These are phyloP conservation scores for Pollenia amentaria DNA, from an alignment of 2,888 invertebrate genomes.

Conservation along the genomic window DNA sequence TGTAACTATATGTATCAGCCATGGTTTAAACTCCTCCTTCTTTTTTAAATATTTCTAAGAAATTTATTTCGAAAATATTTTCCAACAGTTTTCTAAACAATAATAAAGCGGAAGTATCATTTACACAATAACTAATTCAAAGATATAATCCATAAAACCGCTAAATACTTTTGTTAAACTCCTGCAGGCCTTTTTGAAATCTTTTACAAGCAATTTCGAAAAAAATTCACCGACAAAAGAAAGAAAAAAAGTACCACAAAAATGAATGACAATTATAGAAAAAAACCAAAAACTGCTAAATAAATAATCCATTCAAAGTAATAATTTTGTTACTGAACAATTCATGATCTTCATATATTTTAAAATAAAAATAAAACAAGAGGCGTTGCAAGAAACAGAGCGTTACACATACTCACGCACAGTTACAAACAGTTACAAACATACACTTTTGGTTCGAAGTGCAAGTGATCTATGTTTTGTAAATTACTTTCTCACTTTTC, in stretches of 20 bases:
- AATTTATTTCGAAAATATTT: conserved; percentile 42
- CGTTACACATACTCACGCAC: conserved; percentile 11
- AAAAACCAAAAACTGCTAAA: conserved; percentile 51
- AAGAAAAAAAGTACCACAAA: conserved; percentile 50
- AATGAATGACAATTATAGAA: conserved; percentile 65
- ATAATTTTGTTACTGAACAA: conserved; percentile 38
- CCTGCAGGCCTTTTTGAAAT: conserved; percentile 16
- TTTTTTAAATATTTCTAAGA: conserved; percentile 7
- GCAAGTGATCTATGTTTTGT: conserved; percentile 45
- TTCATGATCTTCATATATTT: conserved; percentile 17
- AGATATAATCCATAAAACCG: conserved; percentile 59
- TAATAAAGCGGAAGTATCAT: conserved; percentile 56
- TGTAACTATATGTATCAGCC: background rate
- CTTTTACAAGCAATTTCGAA: conserved; percentile 27
- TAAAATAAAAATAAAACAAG: background rate
- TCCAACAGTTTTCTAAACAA: background rate
- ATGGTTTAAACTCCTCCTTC: background rate
- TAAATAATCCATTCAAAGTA: background rate
- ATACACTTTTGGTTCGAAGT: background rate
- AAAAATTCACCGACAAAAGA: conserved; percentile 22
- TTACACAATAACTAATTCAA: conserved; percentile 28
- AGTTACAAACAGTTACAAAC: background rate
- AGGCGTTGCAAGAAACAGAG: conserved; percentile 62
- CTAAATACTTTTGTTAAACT: conserved; percentile 42
- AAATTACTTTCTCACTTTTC: conserved; percentile 72